Base-by-base conservation (phyloP, 2,797 vertebrate genomes). In the Sarcophilus harrisii region DNA sequence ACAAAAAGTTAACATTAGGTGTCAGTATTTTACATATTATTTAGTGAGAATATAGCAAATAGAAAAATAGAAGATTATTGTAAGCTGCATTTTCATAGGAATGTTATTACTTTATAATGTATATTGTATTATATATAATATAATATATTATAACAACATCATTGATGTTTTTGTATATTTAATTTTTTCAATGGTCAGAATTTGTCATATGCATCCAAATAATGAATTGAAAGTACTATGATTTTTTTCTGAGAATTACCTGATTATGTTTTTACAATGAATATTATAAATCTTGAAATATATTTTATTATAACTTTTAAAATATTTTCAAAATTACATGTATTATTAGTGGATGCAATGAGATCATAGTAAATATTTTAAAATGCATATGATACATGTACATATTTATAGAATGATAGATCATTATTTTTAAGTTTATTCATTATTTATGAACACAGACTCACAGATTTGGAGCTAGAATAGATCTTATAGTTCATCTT, bases 21-120 rank as follows among this genome's bases (percentile, higher is more conserved):
- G 98, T 98, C 98, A 98, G 98, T 98, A 98, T 99, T 98, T 98
- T 98, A 98, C 98, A 98, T 98, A 98, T 97, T 98, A 98, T 98
- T 98, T 98, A 97, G 92, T 91, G 30, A 98, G 59, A 96, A 58
- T 96, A 18, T 97, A 95, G 96, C 92, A 97, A 55, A 95, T 57
- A 96, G 97, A 97, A 93, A 96, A 73, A 29, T 52, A 93, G 30
- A 94, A 11, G 0, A 95, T 91, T 92, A 92, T 93, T 97, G 30
- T 57, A 96, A 59, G 92, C 73, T 98, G 90, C 14, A 94, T 97
- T 97, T 97, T 97, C 92, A 96, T 6, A 38, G 38, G 52, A 97
- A 97, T 94, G 54, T 60, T 92, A 62, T 49, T 96, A 38, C 5
- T 90, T 29, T 94, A 55, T 55, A 55, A 55, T 55, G 10, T 55